Conservation (phyloP, 37 sponge, comb jelly and placozoan species). For the Geodia barretti region DNA sequence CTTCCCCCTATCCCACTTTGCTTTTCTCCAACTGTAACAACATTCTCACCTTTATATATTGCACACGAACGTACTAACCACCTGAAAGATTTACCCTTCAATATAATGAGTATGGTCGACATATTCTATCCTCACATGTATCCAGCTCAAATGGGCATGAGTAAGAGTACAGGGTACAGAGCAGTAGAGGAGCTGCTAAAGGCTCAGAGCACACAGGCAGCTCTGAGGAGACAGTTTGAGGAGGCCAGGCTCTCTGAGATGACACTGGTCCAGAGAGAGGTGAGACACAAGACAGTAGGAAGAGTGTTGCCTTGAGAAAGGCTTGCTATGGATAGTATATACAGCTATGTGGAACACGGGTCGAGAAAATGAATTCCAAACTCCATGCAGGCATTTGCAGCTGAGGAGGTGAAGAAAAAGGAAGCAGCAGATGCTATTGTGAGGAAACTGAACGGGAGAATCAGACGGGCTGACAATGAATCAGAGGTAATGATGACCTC, state of each 20-base stretch:
- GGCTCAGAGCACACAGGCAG: slow-evolving; percentile 57
- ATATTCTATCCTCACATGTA: too few species aligned
- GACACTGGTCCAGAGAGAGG: slow-evolving; percentile 30
- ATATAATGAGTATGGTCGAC: too few species aligned
- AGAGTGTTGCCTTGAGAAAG: too few species aligned
- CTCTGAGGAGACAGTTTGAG: slow-evolving; percentile 65
- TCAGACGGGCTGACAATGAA: slow-evolving; percentile 26
- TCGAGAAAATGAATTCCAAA: too few species aligned
- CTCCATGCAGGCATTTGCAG: slow-evolving; percentile 17
- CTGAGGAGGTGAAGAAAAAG: slow-evolving; percentile 24
- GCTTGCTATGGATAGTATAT: too few species aligned
- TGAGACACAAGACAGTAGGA: slow-evolving; percentile 8
- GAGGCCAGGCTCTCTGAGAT: slow-evolving; percentile 38
- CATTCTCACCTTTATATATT: neutral
- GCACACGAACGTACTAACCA: neutral
- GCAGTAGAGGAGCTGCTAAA: slow-evolving; percentile 65
- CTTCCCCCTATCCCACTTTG: neutral
- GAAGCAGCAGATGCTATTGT: slow-evolving; percentile 31
- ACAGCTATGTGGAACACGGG: too few species aligned
- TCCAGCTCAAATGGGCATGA: slow-evolving; percentile 48
- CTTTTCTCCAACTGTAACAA: slow-evolving; percentile 10
- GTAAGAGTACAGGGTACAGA: slow-evolving; percentile 33
- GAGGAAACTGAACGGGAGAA: slow-evolving; percentile 18
- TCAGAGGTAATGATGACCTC: slow-evolving; percentile 31
- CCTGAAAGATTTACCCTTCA: too few species aligned